Evolutionary conservation across 2,888 invertebrate genomes (phyloP), one percentile per base, ranked within the genome.

Genomic region (Cerceris rybyensis): DNA sequence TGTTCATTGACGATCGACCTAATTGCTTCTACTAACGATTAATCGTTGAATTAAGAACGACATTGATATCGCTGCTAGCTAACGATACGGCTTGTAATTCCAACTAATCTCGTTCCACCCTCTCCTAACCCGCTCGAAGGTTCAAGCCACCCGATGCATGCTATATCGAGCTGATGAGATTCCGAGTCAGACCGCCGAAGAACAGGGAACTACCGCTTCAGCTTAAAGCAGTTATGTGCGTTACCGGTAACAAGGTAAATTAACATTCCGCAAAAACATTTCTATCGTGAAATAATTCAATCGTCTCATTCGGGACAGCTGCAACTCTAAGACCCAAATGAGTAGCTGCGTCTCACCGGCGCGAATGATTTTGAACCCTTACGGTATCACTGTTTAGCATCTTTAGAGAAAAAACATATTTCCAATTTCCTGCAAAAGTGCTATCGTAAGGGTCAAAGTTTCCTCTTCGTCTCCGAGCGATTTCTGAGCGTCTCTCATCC

Each of bases 81-180:
- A 70, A 46, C 46, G 11, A 28, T 28, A 28, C 28, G 28, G 46
- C 46, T 46, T 46, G 0, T 46, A 70, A 28, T 28, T 2, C 28
- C 5, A n/a, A 55, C 64, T 28, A 49, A 60, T 14, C 8, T 11
- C 43, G n/a, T 58, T 39, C 75, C 78, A 77, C 59, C 39, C 17
- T 46, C 73, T 57, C 80, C 82, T 84, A 84, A 85, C 82, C 77
- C 80, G 59, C 72, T 88, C 91, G 16, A 92, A 98, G 97, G 93
- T 98, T 98, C 93, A 97, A 98, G 93, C 99, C 99, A 43, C 98
- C 99, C 63, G 99, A 99, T 94, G 99, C 98, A 88, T 98, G 98
- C 93, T 98, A 98, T 93, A 98, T 99, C 92, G 99, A 99, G 94
- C 93, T 99, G 92, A 95, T 99, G 95, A 94, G 99, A 89, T 99